Conservation (phyloP, 1,140 invertebrate species). For the Planococcus citri region DNA sequence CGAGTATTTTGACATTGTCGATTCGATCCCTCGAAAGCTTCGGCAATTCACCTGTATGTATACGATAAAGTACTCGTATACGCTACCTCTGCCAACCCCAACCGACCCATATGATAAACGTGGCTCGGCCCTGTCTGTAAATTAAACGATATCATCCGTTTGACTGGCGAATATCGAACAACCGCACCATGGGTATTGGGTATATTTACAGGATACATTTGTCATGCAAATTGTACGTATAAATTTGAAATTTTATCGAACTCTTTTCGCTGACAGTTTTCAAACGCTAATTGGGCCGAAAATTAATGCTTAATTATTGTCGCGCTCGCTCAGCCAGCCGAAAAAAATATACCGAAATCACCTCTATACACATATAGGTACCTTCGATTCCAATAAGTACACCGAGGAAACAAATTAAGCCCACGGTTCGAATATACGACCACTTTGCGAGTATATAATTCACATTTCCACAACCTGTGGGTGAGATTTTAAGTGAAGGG, state of each 20-base stretch:
- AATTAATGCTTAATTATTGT: slow-evolving; percentile 1
- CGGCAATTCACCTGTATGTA: too few relatives aligned
- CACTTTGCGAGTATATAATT: too few relatives aligned
- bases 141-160: slow-evolving; percentile 2
- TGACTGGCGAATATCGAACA: not conserved
- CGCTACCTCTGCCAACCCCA: too few relatives aligned
- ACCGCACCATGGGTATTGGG: too few relatives aligned
- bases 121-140: not conserved
- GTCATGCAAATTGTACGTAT: not conserved
- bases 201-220: not conserved
- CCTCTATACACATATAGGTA: too few relatives aligned
- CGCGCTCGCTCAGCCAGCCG: not conserved
- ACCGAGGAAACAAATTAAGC: not conserved
- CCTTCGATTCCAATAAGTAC: not conserved
- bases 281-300: not conserved
- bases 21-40: too few relatives aligned
- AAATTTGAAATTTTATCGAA: not conserved
- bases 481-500: too few relatives aligned
- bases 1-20: too few relatives aligned
- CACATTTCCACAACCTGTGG: too few relatives aligned
- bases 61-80: too few relatives aligned
- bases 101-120: too few relatives aligned
- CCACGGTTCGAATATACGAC: not conserved
- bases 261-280: not conserved
- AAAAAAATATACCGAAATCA: not conserved